Percentiles rank a stretch among this genome's conserved stretches.
phyloP scores from a whole-genome alignment of 2,888 invertebrate genomes.

The Rotaria magnacalcarata region DNA sequence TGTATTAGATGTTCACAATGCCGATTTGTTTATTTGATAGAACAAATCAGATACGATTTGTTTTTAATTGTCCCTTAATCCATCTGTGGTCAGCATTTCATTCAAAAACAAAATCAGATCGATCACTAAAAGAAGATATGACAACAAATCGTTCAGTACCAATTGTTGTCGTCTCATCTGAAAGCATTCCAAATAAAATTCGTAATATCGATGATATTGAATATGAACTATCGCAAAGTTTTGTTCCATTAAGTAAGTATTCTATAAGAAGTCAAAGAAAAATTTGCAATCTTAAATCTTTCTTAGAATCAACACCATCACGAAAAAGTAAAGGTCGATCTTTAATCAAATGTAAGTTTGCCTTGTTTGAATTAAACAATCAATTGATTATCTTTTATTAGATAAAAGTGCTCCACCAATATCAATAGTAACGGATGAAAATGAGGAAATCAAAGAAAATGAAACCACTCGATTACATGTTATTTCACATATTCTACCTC shows the following conservation, averaged over 20 bases:
- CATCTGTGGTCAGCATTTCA: not conserved
- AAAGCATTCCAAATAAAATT: slow-evolving; percentile 19
- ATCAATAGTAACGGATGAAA: not conserved
- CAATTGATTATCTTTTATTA: not conserved
- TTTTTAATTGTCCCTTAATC: not conserved
- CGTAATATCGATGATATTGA: slow-evolving; percentile 20
- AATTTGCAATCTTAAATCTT: not conserved
- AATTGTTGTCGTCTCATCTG: not conserved
- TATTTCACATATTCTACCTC: slow-evolving; percentile 11
- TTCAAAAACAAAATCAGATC: not conserved
- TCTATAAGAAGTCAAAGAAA: not conserved
- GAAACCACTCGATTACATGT: not conserved
- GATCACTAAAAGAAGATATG: not conserved
- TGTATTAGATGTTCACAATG: not conserved
- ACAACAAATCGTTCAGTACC: slow-evolving; percentile 5
- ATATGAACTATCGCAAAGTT: not conserved
- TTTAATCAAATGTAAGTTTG: not conserved
- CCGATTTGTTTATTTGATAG: not conserved
- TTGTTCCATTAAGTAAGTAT: not conserved
- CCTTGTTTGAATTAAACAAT: not conserved
- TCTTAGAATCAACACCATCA: not conserved
- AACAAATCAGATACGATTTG: not conserved
- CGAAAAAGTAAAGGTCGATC: slow-evolving; percentile 23
- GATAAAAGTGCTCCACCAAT: slow-evolving; percentile 24
- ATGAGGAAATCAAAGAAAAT: not conserved